Conservation (phyloP, 2,113 vertebrate species). For the Heterocephalus glaber region DNA sequence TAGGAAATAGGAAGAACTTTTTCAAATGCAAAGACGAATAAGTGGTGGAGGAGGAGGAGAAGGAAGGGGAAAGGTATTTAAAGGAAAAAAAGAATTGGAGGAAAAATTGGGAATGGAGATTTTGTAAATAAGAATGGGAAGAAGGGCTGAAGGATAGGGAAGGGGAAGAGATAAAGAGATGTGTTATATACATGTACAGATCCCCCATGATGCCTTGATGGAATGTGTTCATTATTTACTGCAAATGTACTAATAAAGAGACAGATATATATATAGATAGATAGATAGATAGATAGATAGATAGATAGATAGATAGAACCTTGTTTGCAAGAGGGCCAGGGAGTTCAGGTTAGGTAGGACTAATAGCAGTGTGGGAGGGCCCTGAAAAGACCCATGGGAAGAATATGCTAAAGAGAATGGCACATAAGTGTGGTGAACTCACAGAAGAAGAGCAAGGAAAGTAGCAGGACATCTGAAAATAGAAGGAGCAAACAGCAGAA, state of each 20-base stretch:
- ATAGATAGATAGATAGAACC: background rate
- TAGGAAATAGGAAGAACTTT: background rate
- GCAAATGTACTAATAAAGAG: background rate
- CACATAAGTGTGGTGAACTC: background rate
- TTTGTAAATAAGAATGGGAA: background rate
- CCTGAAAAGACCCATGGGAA: background rate
- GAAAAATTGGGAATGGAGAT: background rate
- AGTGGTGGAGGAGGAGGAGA: background rate
- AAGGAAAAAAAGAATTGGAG: background rate
- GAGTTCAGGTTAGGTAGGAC: fast-evolving
- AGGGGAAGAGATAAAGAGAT: background rate
- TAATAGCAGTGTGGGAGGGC: fast-evolving
- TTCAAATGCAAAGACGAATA: background rate
- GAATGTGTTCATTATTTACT: background rate
- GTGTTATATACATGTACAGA: background rate
- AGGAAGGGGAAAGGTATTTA: background rate
- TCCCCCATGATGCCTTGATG: background rate
- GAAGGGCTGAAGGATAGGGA: too few relatives aligned
- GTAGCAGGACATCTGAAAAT: background rate
- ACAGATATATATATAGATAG: background rate
- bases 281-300: too few relatives aligned
- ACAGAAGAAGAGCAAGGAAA: background rate
- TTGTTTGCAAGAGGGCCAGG: background rate
- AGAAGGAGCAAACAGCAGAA: background rate
- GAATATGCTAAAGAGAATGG: background rate